Conservation (phyloP, 2,797 vertebrate species). For the Mareca strepera region DNA sequence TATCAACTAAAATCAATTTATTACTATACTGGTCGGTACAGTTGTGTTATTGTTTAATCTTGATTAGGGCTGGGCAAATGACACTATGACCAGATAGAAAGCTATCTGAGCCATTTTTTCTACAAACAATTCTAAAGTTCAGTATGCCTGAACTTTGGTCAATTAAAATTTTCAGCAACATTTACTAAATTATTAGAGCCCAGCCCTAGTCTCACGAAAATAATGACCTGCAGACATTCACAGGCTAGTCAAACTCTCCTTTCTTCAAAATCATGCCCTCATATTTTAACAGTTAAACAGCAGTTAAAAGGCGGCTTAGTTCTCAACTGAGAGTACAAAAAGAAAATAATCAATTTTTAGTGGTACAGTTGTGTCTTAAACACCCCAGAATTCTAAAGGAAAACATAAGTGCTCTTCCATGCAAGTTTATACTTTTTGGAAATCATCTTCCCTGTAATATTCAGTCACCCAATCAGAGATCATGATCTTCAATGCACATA, state of each 20-base stretch:
- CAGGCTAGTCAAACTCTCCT: constrained; percentile 67
- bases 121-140: constrained; percentile 72
- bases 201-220: constrained; percentile 83
- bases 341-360: neutral
- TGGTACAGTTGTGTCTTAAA: constrained; percentile 54
- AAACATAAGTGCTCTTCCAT: neutral
- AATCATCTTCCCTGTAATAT: constrained; percentile 27
- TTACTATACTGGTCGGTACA: constrained; percentile 79
- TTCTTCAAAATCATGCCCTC: constrained; percentile 70
- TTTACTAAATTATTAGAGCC: constrained; percentile 75
- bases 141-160: constrained; percentile 69
- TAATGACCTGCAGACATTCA: constrained; percentile 76
- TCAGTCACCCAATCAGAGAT: constrained; percentile 17
- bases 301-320: constrained; percentile 66
- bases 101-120: constrained; percentile 79
- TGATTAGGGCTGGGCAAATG: constrained; percentile 83
- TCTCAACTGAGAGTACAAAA: constrained; percentile 39
- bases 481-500: neutral
- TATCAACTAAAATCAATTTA: constrained; percentile 85
- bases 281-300: constrained; percentile 68
- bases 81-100: constrained; percentile 81
- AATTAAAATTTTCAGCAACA: constrained; percentile 72
- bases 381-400: neutral
- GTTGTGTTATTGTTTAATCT: constrained; percentile 70
- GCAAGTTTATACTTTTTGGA: neutral